phyloP scores from a whole-genome alignment of 2,113 vertebrate genomes.

The Thunnus thynnus region DNA sequence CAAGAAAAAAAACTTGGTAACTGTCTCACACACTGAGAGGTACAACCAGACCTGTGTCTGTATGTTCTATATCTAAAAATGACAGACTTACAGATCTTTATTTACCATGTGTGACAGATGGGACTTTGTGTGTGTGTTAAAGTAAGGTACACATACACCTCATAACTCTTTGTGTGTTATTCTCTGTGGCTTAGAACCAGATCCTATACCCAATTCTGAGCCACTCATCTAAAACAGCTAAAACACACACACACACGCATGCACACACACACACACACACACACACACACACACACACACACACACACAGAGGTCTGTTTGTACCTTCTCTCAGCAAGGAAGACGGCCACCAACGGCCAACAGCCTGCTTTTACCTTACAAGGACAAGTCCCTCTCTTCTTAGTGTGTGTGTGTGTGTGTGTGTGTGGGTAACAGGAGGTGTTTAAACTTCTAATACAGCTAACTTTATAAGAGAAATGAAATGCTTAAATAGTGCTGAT shows the following conservation, averaged over 20 bases:
- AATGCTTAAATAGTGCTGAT: too few species aligned
- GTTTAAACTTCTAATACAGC: too few species aligned
- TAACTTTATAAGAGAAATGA: too few species aligned
- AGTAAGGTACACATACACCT: neutral
- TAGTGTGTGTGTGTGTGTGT: neutral
- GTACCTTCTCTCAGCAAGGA: neutral
- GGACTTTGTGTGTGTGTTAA: too few species aligned
- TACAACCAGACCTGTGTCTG: too few species aligned
- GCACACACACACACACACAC: too few species aligned
- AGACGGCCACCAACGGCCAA: neutral
- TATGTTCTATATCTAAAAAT: too few species aligned
- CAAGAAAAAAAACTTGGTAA: too few species aligned
- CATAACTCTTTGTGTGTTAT: neutral
- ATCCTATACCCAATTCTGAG: neutral
- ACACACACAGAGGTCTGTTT: conserved; percentile 14
- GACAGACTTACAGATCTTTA: too few species aligned
- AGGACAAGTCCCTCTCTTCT: neutral
- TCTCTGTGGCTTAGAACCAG: conserved; percentile 5
- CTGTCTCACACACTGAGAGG: too few species aligned
- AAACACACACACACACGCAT: neutral
- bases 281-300: neutral
- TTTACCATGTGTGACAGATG: too few species aligned
- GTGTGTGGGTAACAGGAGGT: too few species aligned
- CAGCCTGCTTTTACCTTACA: conserved; percentile 29
- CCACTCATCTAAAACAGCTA: neutral